Conservation (phyloP, 2,113 vertebrate genomes). For the Reinhardtius hippoglossoides region DNA sequence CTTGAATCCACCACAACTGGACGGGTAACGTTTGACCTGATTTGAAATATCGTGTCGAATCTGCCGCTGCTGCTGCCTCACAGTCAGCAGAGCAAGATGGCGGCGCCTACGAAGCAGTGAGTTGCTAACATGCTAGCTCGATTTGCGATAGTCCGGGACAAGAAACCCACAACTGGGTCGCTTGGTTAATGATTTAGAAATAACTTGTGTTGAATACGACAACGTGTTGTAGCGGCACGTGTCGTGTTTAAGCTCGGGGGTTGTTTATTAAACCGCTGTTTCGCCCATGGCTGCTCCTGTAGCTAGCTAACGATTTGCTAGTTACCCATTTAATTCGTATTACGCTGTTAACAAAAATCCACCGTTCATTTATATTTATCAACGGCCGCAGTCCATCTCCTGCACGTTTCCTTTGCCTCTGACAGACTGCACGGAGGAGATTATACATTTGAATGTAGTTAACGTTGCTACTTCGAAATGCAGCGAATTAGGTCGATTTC, state of each 20-base stretch:
- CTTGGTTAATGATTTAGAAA: neutral
- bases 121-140: conserved; percentile 45
- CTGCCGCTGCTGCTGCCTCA: conserved; percentile 19
- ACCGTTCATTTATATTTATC: neutral
- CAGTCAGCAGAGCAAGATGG: conserved; percentile 67
- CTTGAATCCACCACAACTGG: too few relatives aligned
- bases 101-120: conserved; percentile 77
- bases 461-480: too few relatives aligned
- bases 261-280: neutral
- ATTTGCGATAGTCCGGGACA: neutral
- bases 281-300: neutral
- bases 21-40: neutral
- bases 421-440: neutral
- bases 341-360: too few relatives aligned
- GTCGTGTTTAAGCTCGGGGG: neutral
- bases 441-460: too few relatives aligned
- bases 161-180: neutral
- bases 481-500: too few relatives aligned
- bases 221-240: neutral
- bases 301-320: conserved; percentile 10
- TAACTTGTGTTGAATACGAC: neutral
- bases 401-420: neutral
- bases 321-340: neutral
- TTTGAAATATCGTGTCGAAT: conserved; percentile 61
- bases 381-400: neutral